Base-by-base conservation (phyloP, 2,797 vertebrate species). In the Hyperoplus lanceolatus region DNA sequence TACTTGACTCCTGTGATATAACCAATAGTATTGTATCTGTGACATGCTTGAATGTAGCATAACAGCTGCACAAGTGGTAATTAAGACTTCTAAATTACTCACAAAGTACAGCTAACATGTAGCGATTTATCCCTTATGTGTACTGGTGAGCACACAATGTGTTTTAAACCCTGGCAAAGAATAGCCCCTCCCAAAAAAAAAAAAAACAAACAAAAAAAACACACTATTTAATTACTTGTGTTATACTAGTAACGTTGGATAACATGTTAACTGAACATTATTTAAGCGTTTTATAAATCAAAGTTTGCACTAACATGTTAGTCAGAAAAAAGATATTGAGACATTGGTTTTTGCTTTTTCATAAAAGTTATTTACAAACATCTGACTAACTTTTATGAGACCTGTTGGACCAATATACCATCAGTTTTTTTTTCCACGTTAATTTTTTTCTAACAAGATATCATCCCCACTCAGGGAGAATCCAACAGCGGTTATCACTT, bases 401-500 rank as follows among this genome's bases (percentile, higher is more conserved):
- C 41, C 14, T 14, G 43, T 41, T 45, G 57, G 45, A 43, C 2
- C 18, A 7, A n/a, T 38, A 36, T 15, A 54, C 16, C 63, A 65
- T 53, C 13, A 55, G 18, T 16, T 51, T 29, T 38, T 14, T 38
- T 59, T 71, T 66, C 59, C 18, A 58, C n/a, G 41, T 75, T 29
- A 68, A 36, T 70, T 51, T 12, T 70, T 18, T 15, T 13, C 60
- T 60, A 9, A 60, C 29, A 1, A 41, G 71, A 29, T 51, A 12
- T 65, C 75, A 83, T n/a, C 36, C 54, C 14, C 54, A 41, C 71
- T 56, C 62, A 2, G 39, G 11, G 4, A 55, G 39, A 55, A 42
- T 48, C 50, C 18, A 15, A 67, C 41, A n/a, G 76, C 56, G 42
- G 38, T 72, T 72, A 66, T 78, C 76, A 55, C 56, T 50, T 55